Evolutionary conservation across 2,113 vertebrate species (phyloP).

Genomic region (Protobothrops flavoviridis): DNA sequence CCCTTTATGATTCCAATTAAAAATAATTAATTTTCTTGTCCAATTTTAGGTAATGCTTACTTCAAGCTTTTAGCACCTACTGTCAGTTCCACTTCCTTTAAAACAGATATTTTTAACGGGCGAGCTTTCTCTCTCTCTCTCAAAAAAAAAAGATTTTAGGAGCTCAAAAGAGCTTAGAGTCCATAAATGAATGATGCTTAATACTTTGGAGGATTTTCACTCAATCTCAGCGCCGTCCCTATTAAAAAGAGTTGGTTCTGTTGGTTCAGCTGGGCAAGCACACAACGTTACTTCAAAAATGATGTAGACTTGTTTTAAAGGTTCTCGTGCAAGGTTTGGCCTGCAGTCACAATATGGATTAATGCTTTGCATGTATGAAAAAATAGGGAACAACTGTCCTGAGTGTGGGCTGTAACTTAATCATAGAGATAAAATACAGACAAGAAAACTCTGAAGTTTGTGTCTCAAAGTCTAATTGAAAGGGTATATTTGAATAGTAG

Average conservation of each 20-base stretch:
- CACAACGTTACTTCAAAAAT: neutral
- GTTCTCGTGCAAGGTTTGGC: neutral
- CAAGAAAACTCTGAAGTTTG: neutral
- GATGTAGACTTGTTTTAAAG: neutral
- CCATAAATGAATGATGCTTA: neutral
- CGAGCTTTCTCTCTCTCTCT: neutral
- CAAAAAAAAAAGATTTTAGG: neutral
- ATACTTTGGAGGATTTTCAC: neutral
- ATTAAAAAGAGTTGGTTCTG: neutral
- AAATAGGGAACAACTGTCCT: neutral
- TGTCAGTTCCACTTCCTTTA: neutral
- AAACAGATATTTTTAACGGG: neutral
- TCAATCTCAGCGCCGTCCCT: neutral
- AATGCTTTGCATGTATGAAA: neutral
- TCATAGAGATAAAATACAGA: neutral
- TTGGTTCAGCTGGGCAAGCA: neutral
- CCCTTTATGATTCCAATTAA: constrained; percentile 26
- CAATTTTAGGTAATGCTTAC: neutral
- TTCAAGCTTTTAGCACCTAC: neutral
- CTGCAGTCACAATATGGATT: neutral
- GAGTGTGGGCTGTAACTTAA: neutral
- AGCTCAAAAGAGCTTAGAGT: neutral
- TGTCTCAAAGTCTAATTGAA: neutral
- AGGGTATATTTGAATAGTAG: neutral
- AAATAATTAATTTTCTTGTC: constrained; percentile 8